These are phyloP conservation scores for Zaprionus gabonicus DNA, from an alignment of 1,140 invertebrate genomes.

Conservation along the genomic window DNA sequence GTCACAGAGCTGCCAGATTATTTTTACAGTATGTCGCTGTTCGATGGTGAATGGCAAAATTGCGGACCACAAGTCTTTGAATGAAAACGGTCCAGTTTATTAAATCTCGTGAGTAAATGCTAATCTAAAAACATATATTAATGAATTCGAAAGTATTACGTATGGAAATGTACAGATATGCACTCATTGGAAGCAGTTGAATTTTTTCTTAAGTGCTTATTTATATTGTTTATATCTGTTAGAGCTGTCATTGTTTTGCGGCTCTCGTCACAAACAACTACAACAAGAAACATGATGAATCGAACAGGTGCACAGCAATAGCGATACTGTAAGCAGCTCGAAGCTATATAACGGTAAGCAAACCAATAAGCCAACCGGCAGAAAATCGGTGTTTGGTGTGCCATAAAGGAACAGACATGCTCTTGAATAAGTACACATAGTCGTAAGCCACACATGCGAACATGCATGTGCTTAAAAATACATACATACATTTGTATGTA, in stretches of 20 bases:
- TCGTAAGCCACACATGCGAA: conserved; percentile 6
- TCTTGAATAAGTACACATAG: conserved; percentile 4
- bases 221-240: background rate
- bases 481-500: background rate
- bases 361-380: conserved; percentile 44
- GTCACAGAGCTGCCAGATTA: background rate
- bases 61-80: background rate
- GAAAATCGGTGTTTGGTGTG: conserved; percentile 45
- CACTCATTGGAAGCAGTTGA: no score
- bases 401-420: background rate
- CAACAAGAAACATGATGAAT: conserved; percentile 59
- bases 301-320: conserved; percentile 62
- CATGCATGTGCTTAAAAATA: background rate
- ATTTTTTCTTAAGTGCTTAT: background rate
- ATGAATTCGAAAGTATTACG: background rate
- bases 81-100: background rate
- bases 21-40: background rate
- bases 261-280: conserved; percentile 57
- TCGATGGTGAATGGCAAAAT: background rate
- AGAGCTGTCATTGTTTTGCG: background rate
- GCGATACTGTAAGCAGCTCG: conserved; percentile 17
- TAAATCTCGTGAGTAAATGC: no score
- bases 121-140: no score
- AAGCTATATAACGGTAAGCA: conserved; percentile 55
- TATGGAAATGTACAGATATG: background rate